These are phyloP conservation scores for Theretra japonica DNA, from an alignment of 2,888 invertebrate genomes.

Conservation along the genomic window DNA sequence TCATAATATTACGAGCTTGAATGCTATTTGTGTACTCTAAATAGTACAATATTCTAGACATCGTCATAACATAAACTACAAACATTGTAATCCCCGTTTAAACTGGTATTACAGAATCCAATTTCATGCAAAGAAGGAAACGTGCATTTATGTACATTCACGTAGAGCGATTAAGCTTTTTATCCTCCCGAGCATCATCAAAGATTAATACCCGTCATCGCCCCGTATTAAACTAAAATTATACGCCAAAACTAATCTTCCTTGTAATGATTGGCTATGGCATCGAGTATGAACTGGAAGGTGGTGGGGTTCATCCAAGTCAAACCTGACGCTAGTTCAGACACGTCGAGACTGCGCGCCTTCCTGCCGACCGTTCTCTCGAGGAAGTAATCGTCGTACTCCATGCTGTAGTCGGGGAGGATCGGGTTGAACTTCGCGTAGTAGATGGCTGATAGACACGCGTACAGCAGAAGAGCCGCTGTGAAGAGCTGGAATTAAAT, in stretches of 20 bases:
- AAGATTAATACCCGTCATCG: constrained; percentile 52
- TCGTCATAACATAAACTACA: no score
- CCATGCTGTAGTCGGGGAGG: constrained; percentile 89
- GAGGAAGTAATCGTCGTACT: constrained; percentile 90
- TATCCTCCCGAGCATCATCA: no score
- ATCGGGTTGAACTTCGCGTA: constrained; percentile 94
- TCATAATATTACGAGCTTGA: no score
- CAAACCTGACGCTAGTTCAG: constrained; percentile 70
- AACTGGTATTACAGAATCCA: no score
- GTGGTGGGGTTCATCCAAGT: constrained; percentile 86
- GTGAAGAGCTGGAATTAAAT: constrained; percentile 88
- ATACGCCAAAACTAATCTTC: constrained; percentile 50
- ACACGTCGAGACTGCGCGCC: constrained; percentile 69
- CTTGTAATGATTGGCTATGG: constrained; percentile 71
- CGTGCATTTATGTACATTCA: no score
- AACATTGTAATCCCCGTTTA: no score
- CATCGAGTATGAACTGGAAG: constrained; percentile 88
- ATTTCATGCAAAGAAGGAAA: no score
- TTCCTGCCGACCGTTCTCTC: constrained; percentile 86
- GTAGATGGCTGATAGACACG: constrained; percentile 93
- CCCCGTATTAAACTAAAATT: constrained; percentile 42
- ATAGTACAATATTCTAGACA: no score
- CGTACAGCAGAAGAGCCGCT: constrained; percentile 91
- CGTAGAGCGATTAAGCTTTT: neutral
- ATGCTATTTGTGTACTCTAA: no score